phyloP scores from a whole-genome alignment of 2,113 vertebrate genomes.

The Trematomus loennbergii region DNA sequence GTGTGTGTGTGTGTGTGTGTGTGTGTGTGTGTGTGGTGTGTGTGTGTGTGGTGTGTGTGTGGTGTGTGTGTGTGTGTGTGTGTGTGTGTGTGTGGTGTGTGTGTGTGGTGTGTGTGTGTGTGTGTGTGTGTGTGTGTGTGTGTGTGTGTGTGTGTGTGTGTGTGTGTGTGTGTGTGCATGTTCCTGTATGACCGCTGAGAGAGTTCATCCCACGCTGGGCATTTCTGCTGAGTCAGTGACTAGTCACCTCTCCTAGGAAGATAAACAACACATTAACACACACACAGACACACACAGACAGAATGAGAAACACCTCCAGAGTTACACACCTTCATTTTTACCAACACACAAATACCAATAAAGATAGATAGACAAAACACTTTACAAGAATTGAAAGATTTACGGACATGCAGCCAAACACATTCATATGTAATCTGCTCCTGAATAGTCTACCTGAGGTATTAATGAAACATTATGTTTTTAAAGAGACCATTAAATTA shows the following conservation, averaged over 20 bases:
- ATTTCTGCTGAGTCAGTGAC: slow-evolving; percentile 74
- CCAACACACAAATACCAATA: not conserved
- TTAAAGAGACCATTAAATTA: too few species aligned
- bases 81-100: not conserved
- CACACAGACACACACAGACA: slow-evolving; percentile 19
- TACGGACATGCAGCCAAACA: not conserved
- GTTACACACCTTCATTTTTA: not conserved
- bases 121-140: not conserved
- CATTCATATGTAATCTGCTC: not conserved
- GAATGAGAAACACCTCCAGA: not conserved
- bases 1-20: not conserved
- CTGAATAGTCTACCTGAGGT: not conserved
- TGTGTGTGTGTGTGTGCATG: not conserved
- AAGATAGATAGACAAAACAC: not conserved
- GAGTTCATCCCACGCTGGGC: slow-evolving; percentile 66
- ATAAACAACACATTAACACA: slow-evolving; percentile 59
- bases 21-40: too few species aligned
- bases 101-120: not conserved
- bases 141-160: slow-evolving; percentile 1
- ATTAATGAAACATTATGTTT: not conserved
- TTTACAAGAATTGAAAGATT: not conserved
- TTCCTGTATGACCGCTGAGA: slow-evolving; percentile 60
- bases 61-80: not conserved
- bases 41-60: not conserved
- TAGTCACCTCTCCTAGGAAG: slow-evolving; percentile 61